Evolutionary conservation across 1,140 invertebrate species (phyloP).

Genomic region (Drosophila navojoa): DNA sequence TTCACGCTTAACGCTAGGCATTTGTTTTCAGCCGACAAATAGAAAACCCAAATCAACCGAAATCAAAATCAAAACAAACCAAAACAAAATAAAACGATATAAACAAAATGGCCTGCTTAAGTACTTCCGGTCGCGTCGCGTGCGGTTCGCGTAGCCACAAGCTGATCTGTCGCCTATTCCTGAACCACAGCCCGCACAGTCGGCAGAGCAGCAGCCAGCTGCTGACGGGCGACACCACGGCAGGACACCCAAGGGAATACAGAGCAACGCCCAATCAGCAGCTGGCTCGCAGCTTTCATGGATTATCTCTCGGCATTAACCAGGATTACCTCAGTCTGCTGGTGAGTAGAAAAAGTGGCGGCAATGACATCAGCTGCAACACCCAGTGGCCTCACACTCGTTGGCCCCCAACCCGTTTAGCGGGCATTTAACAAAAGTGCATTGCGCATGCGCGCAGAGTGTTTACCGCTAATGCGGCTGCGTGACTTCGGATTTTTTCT

Average conservation of each 20-base stretch:
- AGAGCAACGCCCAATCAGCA: slow-evolving; percentile 25
- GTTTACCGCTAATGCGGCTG: slow-evolving; percentile 67
- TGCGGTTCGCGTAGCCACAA: slow-evolving; percentile 73
- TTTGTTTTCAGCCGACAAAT: background rate
- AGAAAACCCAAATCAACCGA: slow-evolving; percentile 19
- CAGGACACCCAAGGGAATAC: slow-evolving; percentile 11
- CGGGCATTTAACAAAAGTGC: slow-evolving; percentile 59
- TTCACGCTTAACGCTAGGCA: background rate
- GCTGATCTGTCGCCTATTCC: slow-evolving; percentile 63
- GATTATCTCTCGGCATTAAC: slow-evolving; percentile 59
- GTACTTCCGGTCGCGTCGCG: slow-evolving; percentile 79
- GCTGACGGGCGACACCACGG: background rate
- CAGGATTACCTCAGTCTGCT: slow-evolving; percentile 68
- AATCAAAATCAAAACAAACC: slow-evolving; percentile 20
- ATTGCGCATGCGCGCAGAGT: slow-evolving; percentile 63
- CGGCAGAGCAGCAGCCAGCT: slow-evolving; percentile 37
- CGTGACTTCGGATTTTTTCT: slow-evolving; percentile 69
- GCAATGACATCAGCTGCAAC: slow-evolving; percentile 31
- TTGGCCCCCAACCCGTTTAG: slow-evolving; percentile 36
- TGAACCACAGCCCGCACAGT: slow-evolving; percentile 31
- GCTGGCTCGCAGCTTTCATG: slow-evolving; percentile 60
- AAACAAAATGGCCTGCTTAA: slow-evolving; percentile 75
- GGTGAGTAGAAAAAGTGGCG: slow-evolving; percentile 58
- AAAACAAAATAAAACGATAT: slow-evolving; percentile 19
- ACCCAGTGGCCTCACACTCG: slow-evolving; percentile 4